Conservation (phyloP, 2,888 invertebrate species). For the Tuberolachnus salignus region DNA sequence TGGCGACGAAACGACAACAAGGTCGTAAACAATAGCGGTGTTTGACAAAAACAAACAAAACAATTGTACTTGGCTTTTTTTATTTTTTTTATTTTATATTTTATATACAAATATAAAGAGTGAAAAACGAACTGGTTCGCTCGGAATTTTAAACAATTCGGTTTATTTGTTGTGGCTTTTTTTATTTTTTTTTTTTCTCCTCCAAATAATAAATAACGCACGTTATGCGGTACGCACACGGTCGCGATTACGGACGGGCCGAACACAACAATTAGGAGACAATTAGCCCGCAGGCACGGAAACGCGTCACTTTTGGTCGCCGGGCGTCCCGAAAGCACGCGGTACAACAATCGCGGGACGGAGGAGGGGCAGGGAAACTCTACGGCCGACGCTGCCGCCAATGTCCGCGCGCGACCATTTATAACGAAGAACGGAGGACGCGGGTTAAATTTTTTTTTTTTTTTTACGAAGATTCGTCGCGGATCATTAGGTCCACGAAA, state of each 20-base stretch:
- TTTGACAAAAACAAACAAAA: conserved; percentile 3
- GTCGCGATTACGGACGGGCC: background rate
- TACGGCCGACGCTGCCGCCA: too few species aligned
- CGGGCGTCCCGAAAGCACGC: too few species aligned
- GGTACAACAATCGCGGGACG: too few species aligned
- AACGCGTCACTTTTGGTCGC: too few species aligned
- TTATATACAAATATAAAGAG: too few species aligned
- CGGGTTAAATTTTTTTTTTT: background rate
- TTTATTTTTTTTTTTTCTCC: background rate
- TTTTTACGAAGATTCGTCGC: conserved; percentile 3
- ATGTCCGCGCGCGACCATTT: too few species aligned
- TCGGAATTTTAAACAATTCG: conserved; percentile 25
- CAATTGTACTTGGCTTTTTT: background rate
- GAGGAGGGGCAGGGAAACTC: too few species aligned
- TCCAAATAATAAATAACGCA: background rate
- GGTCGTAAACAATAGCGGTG: background rate
- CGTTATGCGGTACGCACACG: background rate
- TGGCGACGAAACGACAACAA: too few species aligned
- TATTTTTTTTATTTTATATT: background rate
- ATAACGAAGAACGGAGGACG: background rate
- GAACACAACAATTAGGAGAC: conserved; percentile 41
- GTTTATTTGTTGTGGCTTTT: background rate
- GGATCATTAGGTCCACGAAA: conserved; percentile 38
- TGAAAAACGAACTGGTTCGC: background rate
- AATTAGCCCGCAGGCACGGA: conserved; percentile 13